Evolutionary conservation across 2,113 vertebrate genomes (phyloP).

Genomic region (Camelus dromedarius): DNA sequence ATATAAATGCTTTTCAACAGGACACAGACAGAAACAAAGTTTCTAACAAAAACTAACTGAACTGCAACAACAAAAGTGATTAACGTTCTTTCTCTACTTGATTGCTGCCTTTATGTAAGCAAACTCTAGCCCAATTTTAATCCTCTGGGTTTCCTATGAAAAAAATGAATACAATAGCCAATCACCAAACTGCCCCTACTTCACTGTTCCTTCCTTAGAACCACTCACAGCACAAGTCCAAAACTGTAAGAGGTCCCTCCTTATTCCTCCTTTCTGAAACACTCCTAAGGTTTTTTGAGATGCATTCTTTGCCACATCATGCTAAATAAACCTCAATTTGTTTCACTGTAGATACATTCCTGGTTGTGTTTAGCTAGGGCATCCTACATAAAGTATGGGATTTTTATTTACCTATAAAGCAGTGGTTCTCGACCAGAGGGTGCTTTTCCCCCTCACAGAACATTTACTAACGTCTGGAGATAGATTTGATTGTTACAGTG

Average conservation of each 20-base stretch:
- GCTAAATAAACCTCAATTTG: not conserved
- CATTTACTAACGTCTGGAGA: not conserved
- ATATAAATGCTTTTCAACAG: not conserved
- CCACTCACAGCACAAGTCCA: not conserved
- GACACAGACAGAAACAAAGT: not conserved
- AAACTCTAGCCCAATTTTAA: not conserved
- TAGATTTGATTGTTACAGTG: not conserved
- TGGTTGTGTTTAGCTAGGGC: not conserved
- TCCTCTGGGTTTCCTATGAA: not conserved
- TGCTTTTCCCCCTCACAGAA: not conserved
- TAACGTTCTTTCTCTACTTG: not conserved
- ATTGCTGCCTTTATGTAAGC: not conserved
- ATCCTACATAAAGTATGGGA: not conserved
- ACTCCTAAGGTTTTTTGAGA: not conserved
- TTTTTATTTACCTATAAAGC: not conserved
- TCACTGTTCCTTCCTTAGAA: not conserved
- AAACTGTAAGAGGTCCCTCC: not conserved
- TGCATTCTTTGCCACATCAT: not conserved
- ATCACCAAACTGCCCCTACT: not conserved
- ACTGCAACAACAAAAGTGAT: not conserved
- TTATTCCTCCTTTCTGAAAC: not conserved
- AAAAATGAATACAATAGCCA: not conserved
- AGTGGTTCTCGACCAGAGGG: not conserved
- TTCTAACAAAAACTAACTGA: not conserved
- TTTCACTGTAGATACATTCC: not conserved